Percentiles rank a stretch among this genome's conserved stretches.
Conservation (phyloP, 1,140 invertebrate genomes). For the Oscheius sp. region DNA sequence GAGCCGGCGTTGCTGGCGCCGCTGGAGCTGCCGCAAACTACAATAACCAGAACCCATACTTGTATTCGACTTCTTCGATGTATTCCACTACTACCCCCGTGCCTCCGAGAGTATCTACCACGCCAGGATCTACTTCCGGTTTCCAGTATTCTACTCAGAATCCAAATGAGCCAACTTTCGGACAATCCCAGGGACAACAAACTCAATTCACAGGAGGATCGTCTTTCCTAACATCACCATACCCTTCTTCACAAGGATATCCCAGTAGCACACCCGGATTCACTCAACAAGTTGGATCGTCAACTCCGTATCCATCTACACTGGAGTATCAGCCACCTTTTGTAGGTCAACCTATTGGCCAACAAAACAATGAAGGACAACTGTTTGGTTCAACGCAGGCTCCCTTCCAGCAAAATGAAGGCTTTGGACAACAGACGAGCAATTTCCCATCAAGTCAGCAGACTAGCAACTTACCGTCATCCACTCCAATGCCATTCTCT, state of each 20-base stretch:
- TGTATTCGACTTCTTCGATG: neutral
- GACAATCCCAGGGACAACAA: neutral
- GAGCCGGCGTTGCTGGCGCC: neutral
- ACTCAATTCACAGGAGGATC: neutral
- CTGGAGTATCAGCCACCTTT: no score
- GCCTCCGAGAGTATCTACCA: neutral
- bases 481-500: no score
- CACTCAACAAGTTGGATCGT: neutral
- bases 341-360: no score
- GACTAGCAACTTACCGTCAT: no score
- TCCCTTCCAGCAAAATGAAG: no score
- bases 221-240: neutral
- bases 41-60: no score
- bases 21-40: neutral
- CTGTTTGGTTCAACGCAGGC: no score
- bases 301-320: neutral
- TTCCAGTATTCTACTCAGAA: conserved; percentile 3
- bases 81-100: neutral
- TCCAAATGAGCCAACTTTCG: neutral
- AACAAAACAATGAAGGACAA: no score
- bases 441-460: no score
- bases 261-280: neutral
- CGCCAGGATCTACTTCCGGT: neutral
- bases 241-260: no score
- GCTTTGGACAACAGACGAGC: no score